Evolutionary conservation across 2,888 invertebrate species (phyloP).

Genomic region (Pheosia tremula): DNA sequence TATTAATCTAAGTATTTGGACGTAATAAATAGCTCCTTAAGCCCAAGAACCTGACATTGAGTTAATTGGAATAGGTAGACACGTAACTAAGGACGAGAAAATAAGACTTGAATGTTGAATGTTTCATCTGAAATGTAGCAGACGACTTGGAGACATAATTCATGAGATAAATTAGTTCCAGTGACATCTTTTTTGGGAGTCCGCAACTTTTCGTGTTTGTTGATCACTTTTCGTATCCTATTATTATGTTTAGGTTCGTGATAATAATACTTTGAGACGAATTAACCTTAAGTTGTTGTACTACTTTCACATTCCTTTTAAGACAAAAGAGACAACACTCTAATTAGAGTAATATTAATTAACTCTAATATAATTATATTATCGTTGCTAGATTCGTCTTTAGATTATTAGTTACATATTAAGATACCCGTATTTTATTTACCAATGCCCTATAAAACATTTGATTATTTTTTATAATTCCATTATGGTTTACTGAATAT

Average conservation of each 20-base stretch:
- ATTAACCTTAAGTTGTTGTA: too few relatives aligned
- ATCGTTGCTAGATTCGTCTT: too few relatives aligned
- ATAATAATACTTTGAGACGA: background rate
- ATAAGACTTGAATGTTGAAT: background rate
- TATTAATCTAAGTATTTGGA: background rate
- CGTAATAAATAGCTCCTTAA: background rate
- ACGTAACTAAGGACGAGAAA: background rate
- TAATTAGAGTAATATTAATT: too few relatives aligned
- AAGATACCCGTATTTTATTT: too few relatives aligned
- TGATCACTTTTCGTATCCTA: background rate
- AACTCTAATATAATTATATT: too few relatives aligned
- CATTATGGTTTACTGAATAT: too few relatives aligned
- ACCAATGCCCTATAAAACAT: too few relatives aligned
- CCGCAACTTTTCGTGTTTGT: background rate
- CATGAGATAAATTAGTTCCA: slow-evolving; percentile 1
- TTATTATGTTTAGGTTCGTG: background rate
- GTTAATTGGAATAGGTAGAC: background rate
- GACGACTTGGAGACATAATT: background rate
- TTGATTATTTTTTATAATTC: too few relatives aligned
- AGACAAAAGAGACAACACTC: too few relatives aligned
- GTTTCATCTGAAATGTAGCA: background rate
- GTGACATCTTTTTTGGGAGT: background rate
- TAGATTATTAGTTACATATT: too few relatives aligned
- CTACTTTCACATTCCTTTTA: too few relatives aligned
- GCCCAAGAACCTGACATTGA: background rate